Percentiles rank a stretch among this genome's conserved stretches.
Conservation (phyloP, 2,113 vertebrate species). For the Dasyornis broadbenti region DNA sequence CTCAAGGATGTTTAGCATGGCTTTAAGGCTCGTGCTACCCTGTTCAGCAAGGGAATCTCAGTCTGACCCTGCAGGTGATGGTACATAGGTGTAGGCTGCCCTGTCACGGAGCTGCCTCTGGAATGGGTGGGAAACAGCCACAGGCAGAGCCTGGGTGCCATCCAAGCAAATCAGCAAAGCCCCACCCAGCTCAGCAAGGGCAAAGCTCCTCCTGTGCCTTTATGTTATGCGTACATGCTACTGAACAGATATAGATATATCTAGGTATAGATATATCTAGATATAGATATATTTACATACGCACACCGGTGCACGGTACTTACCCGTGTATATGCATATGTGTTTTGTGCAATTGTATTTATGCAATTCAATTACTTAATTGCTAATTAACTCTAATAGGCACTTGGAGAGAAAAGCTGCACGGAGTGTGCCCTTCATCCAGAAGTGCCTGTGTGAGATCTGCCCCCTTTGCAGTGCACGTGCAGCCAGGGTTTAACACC, state of each 20-base stretch:
- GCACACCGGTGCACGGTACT: neutral
- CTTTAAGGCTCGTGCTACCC: neutral
- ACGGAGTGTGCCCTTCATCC: neutral
- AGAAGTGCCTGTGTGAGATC: neutral
- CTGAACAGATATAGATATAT: neutral
- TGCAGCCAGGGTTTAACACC: neutral
- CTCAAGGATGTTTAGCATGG: neutral
- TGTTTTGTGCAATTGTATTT: neutral
- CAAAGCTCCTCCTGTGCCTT: neutral
- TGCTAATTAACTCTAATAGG: neutral
- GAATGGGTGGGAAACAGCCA: neutral
- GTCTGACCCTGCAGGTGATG: neutral
- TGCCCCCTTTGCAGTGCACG: neutral
- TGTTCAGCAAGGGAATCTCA: neutral
- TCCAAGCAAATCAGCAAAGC: neutral
- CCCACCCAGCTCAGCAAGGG: neutral
- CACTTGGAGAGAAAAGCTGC: neutral
- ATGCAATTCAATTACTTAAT: slow-evolving; percentile 9
- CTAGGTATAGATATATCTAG: neutral
- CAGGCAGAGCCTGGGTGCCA: neutral
- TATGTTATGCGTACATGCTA: neutral
- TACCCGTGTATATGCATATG: neutral
- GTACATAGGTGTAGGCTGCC: fast-evolving
- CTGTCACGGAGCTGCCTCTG: neutral
- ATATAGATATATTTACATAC: neutral